Base-by-base conservation (phyloP, 2,888 invertebrate genomes). In the Microctonus brassicae region DNA sequence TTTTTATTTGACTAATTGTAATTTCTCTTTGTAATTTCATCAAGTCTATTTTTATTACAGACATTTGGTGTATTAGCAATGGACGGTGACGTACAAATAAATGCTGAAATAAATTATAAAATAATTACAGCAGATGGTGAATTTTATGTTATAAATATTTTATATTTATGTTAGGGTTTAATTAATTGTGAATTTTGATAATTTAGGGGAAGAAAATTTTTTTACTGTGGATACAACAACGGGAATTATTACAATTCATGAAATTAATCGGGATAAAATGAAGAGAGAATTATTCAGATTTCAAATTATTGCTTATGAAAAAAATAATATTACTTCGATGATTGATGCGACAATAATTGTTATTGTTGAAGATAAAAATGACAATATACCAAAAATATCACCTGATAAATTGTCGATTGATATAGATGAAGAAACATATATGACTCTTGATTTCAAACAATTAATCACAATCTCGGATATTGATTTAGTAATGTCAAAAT, bases 41-140 rank as follows among this genome's bases (percentile, higher is more conserved):
- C 24, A 26, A 13, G 7, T 10, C 20, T n/a, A 26, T 13, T 60
- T 53, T 53, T 29, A 22, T 61, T 7, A 9, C 47, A 86, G 86
- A 68, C 42, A 47, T 91, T 91, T 80, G 78, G 78, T 1, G 89
- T 92, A 0, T 80, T 83, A 24, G 92, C 92, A 5, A 89, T 90
- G 22, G 92, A 93, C 79, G 92, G 92, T 0, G 92, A 93, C 83
- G 89, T 90, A 0, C 90, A 90, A 29, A 89, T 92, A 66, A 86
- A 91, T 77, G 89, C 88, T 70, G 82, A 86, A 2, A 91, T 92
- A 58, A 82, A 88, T 74, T 92, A 92, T 79, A 83, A 83, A 39
- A 82, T 92, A 20, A 36, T 39, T 2, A 24, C 69, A 22, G 55
- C 36, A 34, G 13, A 62, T 33, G 33, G 29, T 58, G 33, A n/a